phyloP scores from a whole-genome alignment of 92 coral and sea anemone genomes.

The Paragorgia papillata region DNA sequence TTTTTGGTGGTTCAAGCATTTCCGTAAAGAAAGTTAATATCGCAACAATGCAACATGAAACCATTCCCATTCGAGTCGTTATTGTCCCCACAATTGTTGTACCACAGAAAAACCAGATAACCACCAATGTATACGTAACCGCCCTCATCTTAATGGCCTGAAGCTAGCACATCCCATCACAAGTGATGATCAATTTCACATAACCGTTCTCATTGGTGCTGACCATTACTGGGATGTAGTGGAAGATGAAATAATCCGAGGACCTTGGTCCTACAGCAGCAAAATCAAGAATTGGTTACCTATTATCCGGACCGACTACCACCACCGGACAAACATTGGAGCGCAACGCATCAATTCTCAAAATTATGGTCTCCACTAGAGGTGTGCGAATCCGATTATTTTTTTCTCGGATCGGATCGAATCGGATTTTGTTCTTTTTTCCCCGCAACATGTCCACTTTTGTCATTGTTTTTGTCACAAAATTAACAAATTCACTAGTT shows the following conservation, averaged over 20 bases:
- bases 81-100: conserved; percentile 50
- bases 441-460: too few relatives aligned
- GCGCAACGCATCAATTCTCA: background rate
- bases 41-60: conserved; percentile 28
- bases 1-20: conserved; percentile 37
- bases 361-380: too few relatives aligned
- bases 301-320: too few relatives aligned
- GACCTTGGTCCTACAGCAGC: conserved; percentile 65
- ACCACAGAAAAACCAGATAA: conserved; percentile 29
- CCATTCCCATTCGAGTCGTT: too few relatives aligned
- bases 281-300: conserved; percentile 50
- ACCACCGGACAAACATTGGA: conserved; percentile 42
- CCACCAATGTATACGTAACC: conserved; percentile 27
- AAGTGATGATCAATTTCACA: conserved; percentile 41
- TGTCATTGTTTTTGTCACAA: too few relatives aligned
- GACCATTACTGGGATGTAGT: too few relatives aligned
- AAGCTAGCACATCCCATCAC: conserved; percentile 57
- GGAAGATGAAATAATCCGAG: conserved; percentile 24
- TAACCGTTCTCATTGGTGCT: too few relatives aligned
- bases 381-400: too few relatives aligned
- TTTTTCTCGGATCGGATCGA: too few relatives aligned
- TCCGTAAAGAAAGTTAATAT: too few relatives aligned
- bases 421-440: too few relatives aligned
- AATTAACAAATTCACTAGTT: too few relatives aligned
- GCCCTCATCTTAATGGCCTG: conserved; percentile 49